Evolutionary conservation across 2,113 vertebrate species (phyloP).

Genomic region (Corythaixoides concolor): DNA sequence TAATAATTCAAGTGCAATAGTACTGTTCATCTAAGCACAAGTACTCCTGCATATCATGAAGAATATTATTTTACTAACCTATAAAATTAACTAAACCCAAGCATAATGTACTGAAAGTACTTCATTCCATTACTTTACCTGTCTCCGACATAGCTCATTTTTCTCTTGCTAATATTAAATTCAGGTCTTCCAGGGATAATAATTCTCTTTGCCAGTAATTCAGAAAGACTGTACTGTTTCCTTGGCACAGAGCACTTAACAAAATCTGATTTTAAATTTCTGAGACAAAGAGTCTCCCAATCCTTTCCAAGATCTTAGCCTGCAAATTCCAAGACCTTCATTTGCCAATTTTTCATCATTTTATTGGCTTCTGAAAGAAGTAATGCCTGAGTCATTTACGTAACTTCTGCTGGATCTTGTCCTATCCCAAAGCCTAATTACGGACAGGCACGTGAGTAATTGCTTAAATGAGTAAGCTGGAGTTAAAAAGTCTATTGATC

Average conservation of each 20-base stretch:
- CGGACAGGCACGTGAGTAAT: background rate
- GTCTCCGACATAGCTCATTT: background rate
- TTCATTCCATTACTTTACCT: background rate
- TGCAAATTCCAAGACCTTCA: background rate
- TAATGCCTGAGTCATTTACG: background rate
- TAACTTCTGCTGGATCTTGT: background rate
- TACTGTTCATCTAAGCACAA: background rate
- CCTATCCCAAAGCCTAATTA: background rate
- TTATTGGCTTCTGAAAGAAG: background rate
- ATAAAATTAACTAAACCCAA: background rate
- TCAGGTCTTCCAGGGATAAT: background rate
- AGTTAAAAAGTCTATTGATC: background rate
- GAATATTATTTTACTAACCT: background rate
- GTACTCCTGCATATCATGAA: background rate
- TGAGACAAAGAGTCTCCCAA: background rate
- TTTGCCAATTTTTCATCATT: background rate
- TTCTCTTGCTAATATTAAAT: background rate
- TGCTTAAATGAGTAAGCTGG: background rate
- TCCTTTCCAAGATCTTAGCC: background rate
- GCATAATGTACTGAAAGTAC: conserved; percentile 12
- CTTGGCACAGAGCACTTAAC: background rate
- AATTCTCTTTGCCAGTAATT: background rate
- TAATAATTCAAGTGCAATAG: background rate
- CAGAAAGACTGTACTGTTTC: background rate
- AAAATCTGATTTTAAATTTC: background rate